These are phyloP conservation scores for Anguilla anguilla DNA, from an alignment of 2,797 vertebrate species.

Conservation along the genomic window DNA sequence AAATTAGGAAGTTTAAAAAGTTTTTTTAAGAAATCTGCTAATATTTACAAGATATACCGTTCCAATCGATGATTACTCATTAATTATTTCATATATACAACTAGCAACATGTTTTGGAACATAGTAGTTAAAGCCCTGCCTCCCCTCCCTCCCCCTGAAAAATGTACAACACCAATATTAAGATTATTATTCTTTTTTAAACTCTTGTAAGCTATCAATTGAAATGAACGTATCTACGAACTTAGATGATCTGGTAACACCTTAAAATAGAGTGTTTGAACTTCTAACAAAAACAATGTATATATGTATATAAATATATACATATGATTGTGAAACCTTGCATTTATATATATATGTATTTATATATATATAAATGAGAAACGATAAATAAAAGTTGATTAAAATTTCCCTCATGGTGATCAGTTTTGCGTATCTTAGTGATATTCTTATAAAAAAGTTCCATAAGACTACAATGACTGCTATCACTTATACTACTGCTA, in stretches of 20 bases:
- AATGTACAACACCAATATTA: constrained; percentile 47
- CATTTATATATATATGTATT: background rate
- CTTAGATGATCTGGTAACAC: constrained; percentile 28
- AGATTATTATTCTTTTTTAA: constrained; percentile 27
- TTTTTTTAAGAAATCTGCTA: constrained; percentile 78
- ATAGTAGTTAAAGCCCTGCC: constrained; percentile 64
- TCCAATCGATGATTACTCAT: constrained; percentile 75
- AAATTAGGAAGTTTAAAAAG: constrained; percentile 85
- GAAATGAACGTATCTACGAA: constrained; percentile 36
- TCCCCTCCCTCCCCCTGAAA: constrained; percentile 31
- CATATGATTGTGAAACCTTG: constrained; percentile 13
- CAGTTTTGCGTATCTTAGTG: constrained; percentile 13
- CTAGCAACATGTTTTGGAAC: constrained; percentile 72
- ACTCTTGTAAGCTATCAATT: constrained; percentile 19
- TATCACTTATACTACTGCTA: constrained; percentile 17
- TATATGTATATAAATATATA: constrained; percentile 21
- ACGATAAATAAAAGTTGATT: background rate
- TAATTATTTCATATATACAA: constrained; percentile 79
- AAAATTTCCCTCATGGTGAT: background rate
- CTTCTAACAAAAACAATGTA: constrained; percentile 16
- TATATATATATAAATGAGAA: background rate
- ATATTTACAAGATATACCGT: constrained; percentile 85
- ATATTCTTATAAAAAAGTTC: constrained; percentile 20
- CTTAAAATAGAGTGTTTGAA: constrained; percentile 33
- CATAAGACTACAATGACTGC: constrained; percentile 3